Conservation (phyloP, 2,113 vertebrate genomes). For the Dasyornis broadbenti region DNA sequence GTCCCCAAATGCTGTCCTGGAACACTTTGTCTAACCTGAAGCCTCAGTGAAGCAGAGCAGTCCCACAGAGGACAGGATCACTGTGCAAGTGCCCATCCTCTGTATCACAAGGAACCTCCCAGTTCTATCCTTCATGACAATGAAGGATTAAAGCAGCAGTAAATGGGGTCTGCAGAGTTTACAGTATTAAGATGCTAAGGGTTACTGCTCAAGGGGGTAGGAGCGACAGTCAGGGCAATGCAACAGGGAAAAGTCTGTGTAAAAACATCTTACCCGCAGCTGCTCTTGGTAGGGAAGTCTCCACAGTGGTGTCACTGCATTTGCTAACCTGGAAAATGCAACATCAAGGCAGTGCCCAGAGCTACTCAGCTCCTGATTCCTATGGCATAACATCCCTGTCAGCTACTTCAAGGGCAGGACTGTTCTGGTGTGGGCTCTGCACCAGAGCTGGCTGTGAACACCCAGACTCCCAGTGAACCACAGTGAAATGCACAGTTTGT, state of each 20-base stretch:
- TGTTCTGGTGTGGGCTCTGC: neutral
- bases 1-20: neutral
- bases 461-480: neutral
- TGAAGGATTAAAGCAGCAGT: neutral
- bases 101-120: neutral
- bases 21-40: neutral
- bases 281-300: slow-evolving; percentile 81
- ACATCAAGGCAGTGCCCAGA: neutral
- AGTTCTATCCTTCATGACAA: neutral
- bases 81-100: neutral
- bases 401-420: neutral
- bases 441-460: neutral
- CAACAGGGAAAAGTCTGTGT: neutral
- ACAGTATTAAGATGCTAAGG: neutral
- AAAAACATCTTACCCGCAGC: slow-evolving; percentile 62
- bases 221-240: neutral
- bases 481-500: neutral
- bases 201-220: neutral
- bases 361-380: neutral
- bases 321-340: slow-evolving; percentile 66
- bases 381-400: neutral
- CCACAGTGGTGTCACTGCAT: slow-evolving; percentile 80
- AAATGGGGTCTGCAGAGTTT: neutral
- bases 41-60: neutral
- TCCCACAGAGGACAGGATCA: neutral